Conservation (phyloP, 64 coral and sea anemone genomes). For the Trachythela sp. region DNA sequence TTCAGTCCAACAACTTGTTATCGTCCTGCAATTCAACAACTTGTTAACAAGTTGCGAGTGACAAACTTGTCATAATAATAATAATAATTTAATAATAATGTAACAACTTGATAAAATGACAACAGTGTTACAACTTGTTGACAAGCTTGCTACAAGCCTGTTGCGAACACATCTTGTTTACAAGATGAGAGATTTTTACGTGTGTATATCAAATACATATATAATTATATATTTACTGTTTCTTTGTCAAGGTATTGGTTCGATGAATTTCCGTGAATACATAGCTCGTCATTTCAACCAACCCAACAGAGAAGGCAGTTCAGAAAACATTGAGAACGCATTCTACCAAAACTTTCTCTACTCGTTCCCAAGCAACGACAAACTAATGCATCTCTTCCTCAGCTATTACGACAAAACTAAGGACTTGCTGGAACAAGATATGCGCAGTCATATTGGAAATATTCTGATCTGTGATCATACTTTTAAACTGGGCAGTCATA, state of each 20-base stretch:
- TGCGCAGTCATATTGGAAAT: slow-evolving; percentile 12
- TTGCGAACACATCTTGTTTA: too few species aligned
- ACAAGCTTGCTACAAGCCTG: too few species aligned
- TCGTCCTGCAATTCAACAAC: too few species aligned
- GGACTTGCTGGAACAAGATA: neutral
- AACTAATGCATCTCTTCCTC: slow-evolving; percentile 17
- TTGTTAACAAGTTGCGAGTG: too few species aligned
- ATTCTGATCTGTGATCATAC: slow-evolving; percentile 6
- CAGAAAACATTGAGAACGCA: neutral
- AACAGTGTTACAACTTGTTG: too few species aligned
- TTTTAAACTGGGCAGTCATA: neutral
- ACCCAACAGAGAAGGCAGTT: neutral
- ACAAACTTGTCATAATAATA: neutral
- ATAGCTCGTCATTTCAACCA: neutral
- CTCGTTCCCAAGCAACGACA: slow-evolving; percentile 8
- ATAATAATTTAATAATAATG: neutral
- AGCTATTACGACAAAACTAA: neutral
- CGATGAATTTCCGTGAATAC: neutral
- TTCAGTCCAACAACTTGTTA: too few species aligned
- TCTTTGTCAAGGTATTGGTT: neutral
- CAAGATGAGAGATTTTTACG: neutral
- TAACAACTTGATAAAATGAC: too few species aligned
- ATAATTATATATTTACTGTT: too few species aligned
- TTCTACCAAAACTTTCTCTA: neutral
- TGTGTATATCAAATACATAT: too few species aligned